These are phyloP conservation scores for Agelaius tricolor DNA, from an alignment of 2,113 vertebrate genomes.

Conservation along the genomic window DNA sequence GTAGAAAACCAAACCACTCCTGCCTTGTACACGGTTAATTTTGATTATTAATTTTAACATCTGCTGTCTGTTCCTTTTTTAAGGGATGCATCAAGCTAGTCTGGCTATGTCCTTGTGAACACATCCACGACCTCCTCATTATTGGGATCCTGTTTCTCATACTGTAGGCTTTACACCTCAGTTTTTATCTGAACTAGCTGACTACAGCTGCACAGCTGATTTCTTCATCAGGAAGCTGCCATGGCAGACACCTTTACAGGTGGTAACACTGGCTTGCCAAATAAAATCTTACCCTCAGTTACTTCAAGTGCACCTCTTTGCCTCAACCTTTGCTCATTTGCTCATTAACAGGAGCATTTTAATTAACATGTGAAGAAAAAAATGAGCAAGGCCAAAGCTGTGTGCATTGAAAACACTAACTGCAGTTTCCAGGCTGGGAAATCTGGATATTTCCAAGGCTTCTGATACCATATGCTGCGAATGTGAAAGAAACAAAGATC, in stretches of 20 bases:
- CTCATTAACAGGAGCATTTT: background rate
- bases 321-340: background rate
- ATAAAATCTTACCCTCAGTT: background rate
- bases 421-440: background rate
- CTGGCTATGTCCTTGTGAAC: background rate
- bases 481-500: background rate
- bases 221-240: background rate
- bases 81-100: background rate
- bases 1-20: background rate
- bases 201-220: background rate
- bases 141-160: background rate
- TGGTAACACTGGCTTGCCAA: background rate
- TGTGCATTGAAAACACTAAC: background rate
- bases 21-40: accelerated
- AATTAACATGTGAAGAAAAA: background rate
- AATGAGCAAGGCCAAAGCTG: conserved; percentile 33
- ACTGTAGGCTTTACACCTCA: background rate
- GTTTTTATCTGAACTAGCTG: background rate
- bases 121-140: background rate
- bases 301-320: background rate
- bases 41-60: background rate
- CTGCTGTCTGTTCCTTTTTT: background rate
- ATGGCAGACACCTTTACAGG: background rate
- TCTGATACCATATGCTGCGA: background rate
- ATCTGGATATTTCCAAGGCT: background rate